These are phyloP conservation scores for Aepyceros melampus DNA, from an alignment of 2,113 vertebrate species.

Conservation along the genomic window DNA sequence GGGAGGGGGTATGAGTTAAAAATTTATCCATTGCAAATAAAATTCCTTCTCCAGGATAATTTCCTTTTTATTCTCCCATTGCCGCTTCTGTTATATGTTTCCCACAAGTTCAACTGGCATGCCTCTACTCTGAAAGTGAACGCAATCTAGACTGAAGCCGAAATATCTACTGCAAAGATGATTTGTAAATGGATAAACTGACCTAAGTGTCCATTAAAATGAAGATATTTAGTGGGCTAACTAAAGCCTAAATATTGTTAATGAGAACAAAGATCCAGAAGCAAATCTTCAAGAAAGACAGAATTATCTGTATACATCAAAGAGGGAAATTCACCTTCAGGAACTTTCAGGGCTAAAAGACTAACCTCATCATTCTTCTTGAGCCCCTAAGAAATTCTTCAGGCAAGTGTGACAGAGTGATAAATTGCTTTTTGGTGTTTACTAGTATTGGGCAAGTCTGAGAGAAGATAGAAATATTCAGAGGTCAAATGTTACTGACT, in stretches of 20 bases:
- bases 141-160: fast-evolving
- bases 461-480: conserved; percentile 46
- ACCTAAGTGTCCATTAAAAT: not conserved
- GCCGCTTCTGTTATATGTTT: not conserved
- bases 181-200: not conserved
- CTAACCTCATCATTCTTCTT: conserved; percentile 46
- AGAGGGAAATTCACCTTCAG: not conserved
- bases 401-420: conserved; percentile 41
- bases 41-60: not conserved
- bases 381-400: conserved; percentile 40
- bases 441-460: conserved; percentile 34
- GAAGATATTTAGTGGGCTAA: too few species aligned
- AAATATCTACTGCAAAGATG: not conserved
- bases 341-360: not conserved
- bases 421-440: conserved; percentile 25
- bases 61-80: not conserved
- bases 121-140: not conserved
- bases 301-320: not conserved
- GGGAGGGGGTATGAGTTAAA: not conserved
- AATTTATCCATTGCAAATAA: not conserved
- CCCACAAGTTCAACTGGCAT: not conserved
- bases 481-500: conserved; percentile 46
- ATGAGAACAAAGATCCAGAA: not conserved
- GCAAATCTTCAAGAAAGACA: not conserved
- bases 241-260: not conserved